Base-by-base conservation (phyloP, 2,888 invertebrate species). In the Parthenolecanium corni region DNA sequence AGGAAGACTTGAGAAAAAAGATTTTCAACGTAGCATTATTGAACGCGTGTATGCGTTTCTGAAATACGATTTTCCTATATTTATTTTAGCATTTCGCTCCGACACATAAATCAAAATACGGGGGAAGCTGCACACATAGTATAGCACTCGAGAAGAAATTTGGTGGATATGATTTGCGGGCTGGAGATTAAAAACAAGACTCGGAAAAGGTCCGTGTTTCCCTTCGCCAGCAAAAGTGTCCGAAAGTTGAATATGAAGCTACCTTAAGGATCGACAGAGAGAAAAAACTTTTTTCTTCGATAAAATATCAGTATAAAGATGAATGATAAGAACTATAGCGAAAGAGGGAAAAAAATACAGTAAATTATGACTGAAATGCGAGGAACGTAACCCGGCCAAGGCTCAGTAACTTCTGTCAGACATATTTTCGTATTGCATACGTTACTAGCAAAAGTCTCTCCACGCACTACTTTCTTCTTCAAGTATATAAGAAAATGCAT, bases 361-460 rank as follows among this genome's bases (percentile, higher is more conserved):
- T 57, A 57, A 57, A 57, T 57, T 57, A 44, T 57, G 25, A 57
- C 44, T 57, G 25, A 44, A 46, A 57, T 46, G 23, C 25, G 46
- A 25, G 20, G 46, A 24, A 25, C 44, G 42, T 46, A 44, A 21
- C 44, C 57, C 44, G 14, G 44, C 46, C 25, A 54, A 54, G 44
- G 57, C 57, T 57, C 57, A 44, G 44, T 57, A 57, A 44, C 47
- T 57, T 57, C 57, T 57, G 57, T 57, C 57, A 57, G 57, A 57
- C 57, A 23, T 46, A 46, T 57, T 57, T 57, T 57, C 46, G 31
- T 57, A 57, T 57, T 57, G 46, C 57, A 57, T 57, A 57, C 57
- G 57, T 57, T 57, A 57, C 57, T 31, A 46, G 44, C 46, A 46
- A 20, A 14, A 9, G 31, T 31, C 31, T 31, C 16, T 42, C 18